A percentile compares a stretch with the other conserved stretches of the same genome.
Conservation (phyloP, 2,797 vertebrate species). For the Syndactyla subalaris region DNA sequence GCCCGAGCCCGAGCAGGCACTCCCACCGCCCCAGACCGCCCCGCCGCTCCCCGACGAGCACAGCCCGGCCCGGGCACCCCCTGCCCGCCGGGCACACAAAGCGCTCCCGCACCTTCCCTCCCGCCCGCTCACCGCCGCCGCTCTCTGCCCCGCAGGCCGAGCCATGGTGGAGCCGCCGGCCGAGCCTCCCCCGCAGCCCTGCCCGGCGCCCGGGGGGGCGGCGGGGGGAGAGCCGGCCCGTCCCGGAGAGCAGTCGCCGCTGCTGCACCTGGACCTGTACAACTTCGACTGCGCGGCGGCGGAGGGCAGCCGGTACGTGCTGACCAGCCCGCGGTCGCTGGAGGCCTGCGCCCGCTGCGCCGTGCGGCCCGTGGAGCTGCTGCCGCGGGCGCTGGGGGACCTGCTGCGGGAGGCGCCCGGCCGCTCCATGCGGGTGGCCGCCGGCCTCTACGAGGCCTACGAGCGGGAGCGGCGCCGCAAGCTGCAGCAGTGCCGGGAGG, state of each 20-base stretch:
- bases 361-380: conserved; percentile 94
- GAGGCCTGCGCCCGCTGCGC: conserved; percentile 95
- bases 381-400: conserved; percentile 86
- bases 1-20: background rate
- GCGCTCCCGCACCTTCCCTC: background rate
- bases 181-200: conserved; percentile 66
- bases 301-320: conserved; percentile 95
- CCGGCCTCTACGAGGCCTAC: conserved; percentile 91
- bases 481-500: conserved; percentile 90
- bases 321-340: conserved; percentile 94
- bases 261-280: conserved; percentile 93
- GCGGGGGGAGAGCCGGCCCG: conserved; percentile 43
- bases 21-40: background rate
- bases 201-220: conserved; percentile 49
- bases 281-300: conserved; percentile 93
- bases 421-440: conserved; percentile 91
- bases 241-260: conserved; percentile 77
- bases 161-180: conserved; percentile 75
- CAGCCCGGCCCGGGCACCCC: background rate
- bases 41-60: background rate
- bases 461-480: conserved; percentile 90
- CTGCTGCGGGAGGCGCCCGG: conserved; percentile 92
- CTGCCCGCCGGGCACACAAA: background rate
- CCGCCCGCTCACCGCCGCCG: background rate
- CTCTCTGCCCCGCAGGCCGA: conserved; percentile 35